A percentile compares a stretch with the other conserved stretches of the same genome.
Conservation (phyloP, 2,888 invertebrate species). For the Caenorhabditis zanzibari region DNA sequence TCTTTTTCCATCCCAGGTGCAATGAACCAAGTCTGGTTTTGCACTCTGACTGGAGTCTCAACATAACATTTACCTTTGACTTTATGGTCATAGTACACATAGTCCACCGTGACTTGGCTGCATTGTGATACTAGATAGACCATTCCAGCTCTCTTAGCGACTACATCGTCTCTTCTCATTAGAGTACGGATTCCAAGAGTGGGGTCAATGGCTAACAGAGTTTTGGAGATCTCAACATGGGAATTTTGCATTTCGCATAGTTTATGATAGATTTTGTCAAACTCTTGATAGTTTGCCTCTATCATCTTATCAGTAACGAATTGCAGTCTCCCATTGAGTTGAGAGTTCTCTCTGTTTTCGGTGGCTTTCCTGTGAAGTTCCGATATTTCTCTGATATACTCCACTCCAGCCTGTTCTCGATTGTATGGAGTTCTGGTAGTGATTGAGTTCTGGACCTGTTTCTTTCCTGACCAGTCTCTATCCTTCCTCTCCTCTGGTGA, state of each 20-base stretch:
- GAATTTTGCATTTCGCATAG: constrained; percentile 54
- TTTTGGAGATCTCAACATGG: constrained; percentile 38
- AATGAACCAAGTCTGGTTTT: constrained; percentile 32
- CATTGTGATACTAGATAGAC: constrained; percentile 47
- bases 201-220: constrained; percentile 52
- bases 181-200: constrained; percentile 55
- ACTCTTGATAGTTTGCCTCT: constrained; percentile 23
- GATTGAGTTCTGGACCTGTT: background rate
- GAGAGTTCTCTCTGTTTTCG: constrained; percentile 14
- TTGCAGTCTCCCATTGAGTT: constrained; percentile 26
- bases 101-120: background rate
- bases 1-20: constrained; percentile 23
- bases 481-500: background rate
- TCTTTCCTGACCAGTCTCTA: background rate
- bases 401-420: background rate
- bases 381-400: background rate
- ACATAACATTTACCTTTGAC: constrained; percentile 49
- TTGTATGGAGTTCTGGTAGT: background rate
- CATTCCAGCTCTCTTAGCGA: constrained; percentile 46
- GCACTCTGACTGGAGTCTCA: constrained; percentile 38
- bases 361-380: background rate
- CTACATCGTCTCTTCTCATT: constrained; percentile 55
- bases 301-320: constrained; percentile 23
- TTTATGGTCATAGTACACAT: constrained; percentile 30
- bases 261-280: constrained; percentile 36